Conservation (phyloP, 2,797 vertebrate genomes). For the Scarus forsteni region DNA sequence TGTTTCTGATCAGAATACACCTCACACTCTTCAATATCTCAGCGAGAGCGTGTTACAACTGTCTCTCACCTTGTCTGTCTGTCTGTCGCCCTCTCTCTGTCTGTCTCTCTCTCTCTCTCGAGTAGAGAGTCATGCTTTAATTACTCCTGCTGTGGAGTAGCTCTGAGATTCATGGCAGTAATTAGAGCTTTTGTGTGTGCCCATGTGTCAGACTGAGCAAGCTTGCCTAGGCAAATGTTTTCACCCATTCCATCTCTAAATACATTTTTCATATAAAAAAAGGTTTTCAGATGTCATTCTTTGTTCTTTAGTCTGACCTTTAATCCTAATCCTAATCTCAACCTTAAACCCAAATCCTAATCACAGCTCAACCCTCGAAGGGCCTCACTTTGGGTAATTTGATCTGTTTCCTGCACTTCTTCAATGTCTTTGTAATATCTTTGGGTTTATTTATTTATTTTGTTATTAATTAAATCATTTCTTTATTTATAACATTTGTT, state of each 20-base stretch:
- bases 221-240: neutral
- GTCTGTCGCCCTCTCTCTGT: slow-evolving; percentile 50
- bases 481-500: no score
- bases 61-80: slow-evolving; percentile 42
- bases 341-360: no score
- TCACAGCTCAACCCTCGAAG: neutral
- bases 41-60: slow-evolving; percentile 27
- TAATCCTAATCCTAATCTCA: slow-evolving; percentile 15
- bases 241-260: slow-evolving; percentile 1
- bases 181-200: slow-evolving; percentile 65
- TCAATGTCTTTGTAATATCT: no score
- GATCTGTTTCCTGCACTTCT: neutral
- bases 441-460: no score
- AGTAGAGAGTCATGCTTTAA: slow-evolving; percentile 74
- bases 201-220: slow-evolving; percentile 15
- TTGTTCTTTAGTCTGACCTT: neutral
- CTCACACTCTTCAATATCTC: slow-evolving; percentile 17
- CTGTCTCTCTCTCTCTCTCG: slow-evolving; percentile 51
- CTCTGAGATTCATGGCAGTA: slow-evolving; percentile 70
- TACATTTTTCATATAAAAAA: slow-evolving; percentile 1
- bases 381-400: neutral
- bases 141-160: slow-evolving; percentile 75
- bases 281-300: no score
- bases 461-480: no score
- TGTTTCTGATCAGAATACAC: slow-evolving; percentile 29